Evolutionary conservation across 2,888 invertebrate genomes (phyloP).

Genomic region (Augiades crinisus): DNA sequence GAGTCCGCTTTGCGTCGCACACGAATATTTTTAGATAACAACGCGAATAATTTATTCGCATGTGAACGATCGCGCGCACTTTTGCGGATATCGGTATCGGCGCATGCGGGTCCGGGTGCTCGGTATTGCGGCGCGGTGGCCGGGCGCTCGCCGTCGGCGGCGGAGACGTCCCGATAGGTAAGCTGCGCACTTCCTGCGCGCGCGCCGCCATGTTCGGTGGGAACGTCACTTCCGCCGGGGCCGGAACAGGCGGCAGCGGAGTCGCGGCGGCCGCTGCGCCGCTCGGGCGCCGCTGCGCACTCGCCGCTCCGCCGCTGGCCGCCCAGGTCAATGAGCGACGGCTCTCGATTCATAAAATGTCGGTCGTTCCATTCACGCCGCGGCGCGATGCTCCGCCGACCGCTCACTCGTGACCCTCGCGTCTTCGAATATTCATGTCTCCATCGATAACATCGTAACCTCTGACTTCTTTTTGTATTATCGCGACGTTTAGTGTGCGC

Average conservation of each 20-base stretch:
- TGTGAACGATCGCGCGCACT: constrained; percentile 77
- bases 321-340: constrained; percentile 71
- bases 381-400: constrained; percentile 69
- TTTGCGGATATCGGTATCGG: constrained; percentile 67
- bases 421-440: constrained; percentile 80
- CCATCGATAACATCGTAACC: constrained; percentile 79
- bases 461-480: constrained; percentile 78
- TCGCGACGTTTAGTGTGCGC: constrained; percentile 74
- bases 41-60: constrained; percentile 78
- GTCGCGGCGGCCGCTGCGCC: constrained; percentile 47
- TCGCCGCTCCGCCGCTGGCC: constrained; percentile 48
- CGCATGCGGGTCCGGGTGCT: constrained; percentile 63
- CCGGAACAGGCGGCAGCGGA: constrained; percentile 54
- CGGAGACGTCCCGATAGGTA: constrained; percentile 77
- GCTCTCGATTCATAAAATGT: constrained; percentile 80
- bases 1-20: constrained; percentile 61
- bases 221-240: constrained; percentile 75
- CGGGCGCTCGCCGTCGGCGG: constrained; percentile 53
- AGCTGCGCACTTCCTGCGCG: constrained; percentile 81
- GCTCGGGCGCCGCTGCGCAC: constrained; percentile 53
- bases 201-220: constrained; percentile 77
- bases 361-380: constrained; percentile 78
- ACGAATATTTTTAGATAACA: constrained; percentile 81
- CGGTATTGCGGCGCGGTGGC: constrained; percentile 44
- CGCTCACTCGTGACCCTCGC: constrained; percentile 80